Evolutionary conservation across 2,888 invertebrate genomes (phyloP).

Genomic region (Oligia strigilis): DNA sequence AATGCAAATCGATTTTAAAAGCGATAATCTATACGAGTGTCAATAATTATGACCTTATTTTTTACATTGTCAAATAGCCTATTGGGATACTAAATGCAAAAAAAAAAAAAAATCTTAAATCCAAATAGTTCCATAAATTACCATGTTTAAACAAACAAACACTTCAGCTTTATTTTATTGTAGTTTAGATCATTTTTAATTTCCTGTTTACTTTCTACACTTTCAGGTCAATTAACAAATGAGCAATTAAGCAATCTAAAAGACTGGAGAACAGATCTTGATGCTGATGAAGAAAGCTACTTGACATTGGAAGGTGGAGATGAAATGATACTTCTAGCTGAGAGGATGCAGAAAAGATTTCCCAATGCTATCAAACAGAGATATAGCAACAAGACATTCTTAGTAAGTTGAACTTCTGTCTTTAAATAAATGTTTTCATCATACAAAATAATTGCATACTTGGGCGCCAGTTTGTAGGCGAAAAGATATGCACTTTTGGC

Average conservation of each 20-base stretch:
- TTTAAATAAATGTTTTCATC: neutral
- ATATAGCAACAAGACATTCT: conserved; percentile 91
- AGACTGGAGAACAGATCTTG: conserved; percentile 91
- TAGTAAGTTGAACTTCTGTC: conserved; percentile 79
- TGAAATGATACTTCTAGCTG: conserved; percentile 93
- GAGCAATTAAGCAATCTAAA: conserved; percentile 86
- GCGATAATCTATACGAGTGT: too few relatives aligned
- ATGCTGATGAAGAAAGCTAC: conserved; percentile 89
- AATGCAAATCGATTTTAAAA: too few relatives aligned
- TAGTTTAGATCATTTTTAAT: neutral
- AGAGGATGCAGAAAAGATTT: conserved; percentile 94
- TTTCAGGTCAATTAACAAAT: conserved; percentile 81
- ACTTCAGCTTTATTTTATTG: neutral
- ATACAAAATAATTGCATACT: neutral
- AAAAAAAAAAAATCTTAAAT: too few relatives aligned
- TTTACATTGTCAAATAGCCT: too few relatives aligned
- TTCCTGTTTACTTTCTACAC: neutral
- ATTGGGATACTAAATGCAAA: too few relatives aligned
- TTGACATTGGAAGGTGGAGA: conserved; percentile 94
- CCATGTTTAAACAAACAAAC: neutral
- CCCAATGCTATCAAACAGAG: conserved; percentile 91
- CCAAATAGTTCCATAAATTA: neutral
- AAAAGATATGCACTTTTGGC: neutral
- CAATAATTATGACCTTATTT: too few relatives aligned
- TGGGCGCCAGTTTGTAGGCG: neutral